A percentile compares a stretch with the other conserved stretches of the same genome.
phyloP scores from a whole-genome alignment of 2,113 vertebrate genomes.

The Oxygymnocypris stewartii region DNA sequence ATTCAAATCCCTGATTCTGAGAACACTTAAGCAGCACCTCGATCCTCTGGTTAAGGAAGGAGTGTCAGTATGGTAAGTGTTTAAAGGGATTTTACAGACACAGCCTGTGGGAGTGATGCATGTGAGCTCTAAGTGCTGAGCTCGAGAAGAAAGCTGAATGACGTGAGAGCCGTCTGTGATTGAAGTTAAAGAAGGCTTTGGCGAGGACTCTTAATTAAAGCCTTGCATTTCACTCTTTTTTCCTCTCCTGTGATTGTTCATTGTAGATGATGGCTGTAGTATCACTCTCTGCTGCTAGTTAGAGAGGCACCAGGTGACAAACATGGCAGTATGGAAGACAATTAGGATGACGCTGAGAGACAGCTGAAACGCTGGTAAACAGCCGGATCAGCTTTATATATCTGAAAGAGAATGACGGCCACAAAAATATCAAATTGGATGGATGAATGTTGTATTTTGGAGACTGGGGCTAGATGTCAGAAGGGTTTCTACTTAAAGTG shows the following conservation, averaged over 20 bases:
- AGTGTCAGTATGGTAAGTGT: constrained; percentile 20
- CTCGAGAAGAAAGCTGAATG: constrained; percentile 54
- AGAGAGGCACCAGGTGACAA: neutral
- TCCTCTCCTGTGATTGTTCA: constrained; percentile 42
- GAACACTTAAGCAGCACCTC: neutral
- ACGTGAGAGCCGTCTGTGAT: constrained; percentile 59
- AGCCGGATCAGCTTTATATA: neutral
- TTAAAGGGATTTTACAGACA: constrained; percentile 40
- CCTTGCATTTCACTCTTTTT: constrained; percentile 41
- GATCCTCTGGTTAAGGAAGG: neutral
- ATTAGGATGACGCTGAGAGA: constrained; percentile 23
- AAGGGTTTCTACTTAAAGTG: neutral
- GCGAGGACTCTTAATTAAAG: constrained; percentile 50
- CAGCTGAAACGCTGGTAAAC: neutral
- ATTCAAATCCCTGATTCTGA: neutral
- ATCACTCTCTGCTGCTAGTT: neutral
- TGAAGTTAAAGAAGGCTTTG: constrained; percentile 49
- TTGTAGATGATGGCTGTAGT: constrained; percentile 15
- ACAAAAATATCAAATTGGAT: neutral
- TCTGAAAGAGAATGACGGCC: neutral
- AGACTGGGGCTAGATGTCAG: neutral
- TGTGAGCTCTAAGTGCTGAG: constrained; percentile 37
- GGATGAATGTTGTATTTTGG: neutral
- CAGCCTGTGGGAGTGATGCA: constrained; percentile 36
- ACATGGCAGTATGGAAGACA: neutral